These are phyloP conservation scores for Poicephalus gulielmi DNA, from an alignment of 2,113 vertebrate species.

Conservation along the genomic window DNA sequence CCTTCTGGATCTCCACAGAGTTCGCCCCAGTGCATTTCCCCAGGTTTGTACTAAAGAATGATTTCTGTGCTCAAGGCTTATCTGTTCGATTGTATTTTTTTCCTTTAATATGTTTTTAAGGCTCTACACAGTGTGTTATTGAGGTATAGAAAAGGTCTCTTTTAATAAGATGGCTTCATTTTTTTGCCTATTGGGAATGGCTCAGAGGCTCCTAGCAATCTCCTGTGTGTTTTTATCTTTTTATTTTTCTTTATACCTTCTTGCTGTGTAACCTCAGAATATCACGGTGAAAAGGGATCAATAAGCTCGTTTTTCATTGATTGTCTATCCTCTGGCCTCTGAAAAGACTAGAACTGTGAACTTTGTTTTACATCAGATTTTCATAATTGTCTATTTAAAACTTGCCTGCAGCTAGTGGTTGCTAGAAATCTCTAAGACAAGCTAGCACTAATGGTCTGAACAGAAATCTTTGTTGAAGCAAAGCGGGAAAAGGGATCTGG, in stretches of 20 bases:
- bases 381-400: slow-evolving; percentile 73
- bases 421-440: slow-evolving; percentile 72
- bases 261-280: slow-evolving; percentile 61
- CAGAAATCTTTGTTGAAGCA: slow-evolving; percentile 13
- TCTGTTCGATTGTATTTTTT: slow-evolving; percentile 57
- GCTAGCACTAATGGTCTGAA: neutral
- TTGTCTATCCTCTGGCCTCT: slow-evolving; percentile 64
- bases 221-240: slow-evolving; percentile 60
- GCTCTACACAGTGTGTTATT: slow-evolving; percentile 58
- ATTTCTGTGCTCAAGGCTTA: slow-evolving; percentile 64
- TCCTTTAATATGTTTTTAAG: slow-evolving; percentile 66
- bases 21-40: slow-evolving; percentile 55
- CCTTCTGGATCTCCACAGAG: slow-evolving; percentile 54
- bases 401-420: slow-evolving; percentile 49
- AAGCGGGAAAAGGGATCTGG: neutral
- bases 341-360: slow-evolving; percentile 71
- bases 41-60: slow-evolving; percentile 63
- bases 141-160: slow-evolving; percentile 33
- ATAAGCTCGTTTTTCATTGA: slow-evolving; percentile 68
- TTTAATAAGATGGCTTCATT: slow-evolving; percentile 46
- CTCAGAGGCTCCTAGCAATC: slow-evolving; percentile 41
- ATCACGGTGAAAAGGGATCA: slow-evolving; percentile 66
- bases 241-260: slow-evolving; percentile 44
- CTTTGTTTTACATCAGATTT: slow-evolving; percentile 63
- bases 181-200: slow-evolving; percentile 36